Evolutionary conservation across 2,113 vertebrate genomes (phyloP).

Genomic region (Mustela nigripes): DNA sequence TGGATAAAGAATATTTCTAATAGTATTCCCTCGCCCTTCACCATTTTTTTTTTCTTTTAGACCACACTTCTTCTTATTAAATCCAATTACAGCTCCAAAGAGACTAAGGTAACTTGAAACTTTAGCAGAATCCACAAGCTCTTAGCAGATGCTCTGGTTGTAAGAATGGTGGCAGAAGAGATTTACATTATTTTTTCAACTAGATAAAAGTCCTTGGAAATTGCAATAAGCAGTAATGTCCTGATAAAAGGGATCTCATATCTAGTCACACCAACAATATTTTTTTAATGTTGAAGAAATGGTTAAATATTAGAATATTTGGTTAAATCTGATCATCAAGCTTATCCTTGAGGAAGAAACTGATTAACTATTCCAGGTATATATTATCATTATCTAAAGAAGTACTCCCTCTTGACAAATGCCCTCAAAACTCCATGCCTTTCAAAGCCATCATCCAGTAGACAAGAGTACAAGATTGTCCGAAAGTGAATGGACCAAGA

Average conservation of each 20-base stretch:
- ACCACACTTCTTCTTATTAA: not conserved
- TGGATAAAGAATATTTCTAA: not conserved
- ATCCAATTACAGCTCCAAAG: not conserved
- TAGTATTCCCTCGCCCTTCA: not conserved
- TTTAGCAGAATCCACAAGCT: not conserved
- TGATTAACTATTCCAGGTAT: not conserved
- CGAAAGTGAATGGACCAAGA: not conserved
- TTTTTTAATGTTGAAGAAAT: not conserved
- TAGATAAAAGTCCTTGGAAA: not conserved
- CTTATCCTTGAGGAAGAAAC: constrained; percentile 8
- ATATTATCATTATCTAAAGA: constrained; percentile 7
- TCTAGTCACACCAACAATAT: not conserved
- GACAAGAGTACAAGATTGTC: not conserved
- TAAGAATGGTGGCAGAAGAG: not conserved
- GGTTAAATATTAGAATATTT: not conserved
- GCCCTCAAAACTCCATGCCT: not conserved
- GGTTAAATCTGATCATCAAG: not conserved
- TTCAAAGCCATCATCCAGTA: not conserved
- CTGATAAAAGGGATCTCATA: not conserved
- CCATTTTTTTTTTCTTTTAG: not conserved
- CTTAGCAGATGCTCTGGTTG: not conserved
- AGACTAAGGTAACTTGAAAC: constrained; percentile 18
- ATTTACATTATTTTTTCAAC: not conserved
- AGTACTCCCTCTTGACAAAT: not conserved
- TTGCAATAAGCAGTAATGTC: not conserved